Base-by-base conservation (phyloP, 2,888 invertebrate species). In the Graphium colonna region DNA sequence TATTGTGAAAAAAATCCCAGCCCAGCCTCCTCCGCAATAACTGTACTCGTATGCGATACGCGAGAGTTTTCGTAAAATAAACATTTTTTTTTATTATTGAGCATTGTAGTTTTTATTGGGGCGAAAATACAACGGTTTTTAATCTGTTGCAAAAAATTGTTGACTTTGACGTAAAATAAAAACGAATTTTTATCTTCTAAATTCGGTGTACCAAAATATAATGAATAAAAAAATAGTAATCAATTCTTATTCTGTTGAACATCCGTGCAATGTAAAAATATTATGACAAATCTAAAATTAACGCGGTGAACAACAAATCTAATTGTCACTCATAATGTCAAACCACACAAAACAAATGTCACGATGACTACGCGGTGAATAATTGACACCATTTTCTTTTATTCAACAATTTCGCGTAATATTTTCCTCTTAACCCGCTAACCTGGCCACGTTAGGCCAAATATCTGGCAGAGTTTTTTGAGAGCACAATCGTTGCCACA, bases 341-440 rank as follows among this genome's bases (percentile, higher is more conserved):
- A 31, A 40, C 39, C 45, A 40, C 44, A 49, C 36, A 36, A 36
- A 36, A 52, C 59, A 58, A 60, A 63, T 68, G 61, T 68, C 62
- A 61, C 67, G 60, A 54, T 57, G 51, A 57, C 68, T 64, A 63
- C 50, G 56, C 48, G 56, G 56, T 62, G 59, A 57, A 61, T 58
- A 56, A 60, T 61, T 56, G 59, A 56, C 57, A 50, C 47, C 43
- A 48, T 50, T 15, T 50, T 36, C 41, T 60, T 59, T 63, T 61
- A 61, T 61, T 36, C 5, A 33, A 36, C n/a, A 57, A 60, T 63
- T 65, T 61, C 58, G 65, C 60, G 60, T 67, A 57, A 64, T 64
- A 65, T 63, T 71, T 71, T 60, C 67, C 69, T 66, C 68, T 63
- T 80, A 78, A 79, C 79, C 81, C 62, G 75, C 71, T 84, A 75